Evolutionary conservation across 2,113 vertebrate species (phyloP).

Genomic region (Plecotus auritus): DNA sequence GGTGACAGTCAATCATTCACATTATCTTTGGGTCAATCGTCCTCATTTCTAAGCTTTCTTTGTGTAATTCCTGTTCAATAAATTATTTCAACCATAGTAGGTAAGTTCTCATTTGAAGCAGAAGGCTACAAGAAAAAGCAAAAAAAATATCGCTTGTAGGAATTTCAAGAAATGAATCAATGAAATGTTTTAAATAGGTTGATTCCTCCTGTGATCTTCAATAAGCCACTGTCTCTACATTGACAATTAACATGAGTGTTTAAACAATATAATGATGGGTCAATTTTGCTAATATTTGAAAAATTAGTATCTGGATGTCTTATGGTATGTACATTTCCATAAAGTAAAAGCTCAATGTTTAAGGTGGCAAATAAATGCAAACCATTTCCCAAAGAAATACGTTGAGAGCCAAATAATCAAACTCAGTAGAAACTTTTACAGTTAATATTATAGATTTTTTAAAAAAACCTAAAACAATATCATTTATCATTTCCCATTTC

Average conservation of each 20-base stretch:
- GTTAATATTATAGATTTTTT: neutral
- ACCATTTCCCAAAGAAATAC: neutral
- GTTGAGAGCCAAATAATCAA: neutral
- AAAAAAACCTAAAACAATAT: neutral
- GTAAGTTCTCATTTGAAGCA: slow-evolving; percentile 10
- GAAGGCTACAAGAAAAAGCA: neutral
- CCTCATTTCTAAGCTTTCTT: neutral
- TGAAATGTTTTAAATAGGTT: neutral
- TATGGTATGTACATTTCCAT: neutral
- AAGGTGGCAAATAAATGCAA: neutral
- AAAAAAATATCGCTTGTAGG: neutral
- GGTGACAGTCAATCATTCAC: neutral
- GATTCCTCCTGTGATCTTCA: neutral
- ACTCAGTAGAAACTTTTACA: neutral
- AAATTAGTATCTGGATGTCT: neutral
- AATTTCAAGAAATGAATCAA: slow-evolving; percentile 6
- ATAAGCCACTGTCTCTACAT: neutral
- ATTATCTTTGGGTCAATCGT: neutral
- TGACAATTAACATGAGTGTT: neutral
- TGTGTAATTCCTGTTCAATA: neutral
- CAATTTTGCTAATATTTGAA: neutral
- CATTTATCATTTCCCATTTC: neutral
- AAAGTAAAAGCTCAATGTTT: neutral
- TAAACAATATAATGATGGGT: neutral
- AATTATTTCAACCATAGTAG: neutral